phyloP scores from a whole-genome alignment of 2,797 vertebrate species.

The Gymnothorax javanicus region DNA sequence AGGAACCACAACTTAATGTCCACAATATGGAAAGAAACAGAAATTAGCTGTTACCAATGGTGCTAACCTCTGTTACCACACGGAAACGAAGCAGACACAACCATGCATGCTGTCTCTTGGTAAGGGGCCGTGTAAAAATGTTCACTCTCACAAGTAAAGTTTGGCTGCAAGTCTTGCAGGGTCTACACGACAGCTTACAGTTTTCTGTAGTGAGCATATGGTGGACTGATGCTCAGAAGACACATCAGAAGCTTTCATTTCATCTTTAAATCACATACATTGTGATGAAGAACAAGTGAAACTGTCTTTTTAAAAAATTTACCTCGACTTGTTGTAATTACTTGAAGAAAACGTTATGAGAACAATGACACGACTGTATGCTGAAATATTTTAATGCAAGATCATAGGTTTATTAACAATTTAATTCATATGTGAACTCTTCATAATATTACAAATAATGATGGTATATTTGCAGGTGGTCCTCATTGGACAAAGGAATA shows the following conservation, averaged over 20 bases:
- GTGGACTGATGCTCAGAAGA: neutral
- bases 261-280: neutral
- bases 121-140: slow-evolving; percentile 55
- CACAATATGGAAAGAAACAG: slow-evolving; percentile 72
- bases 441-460: neutral
- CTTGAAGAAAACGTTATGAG: neutral
- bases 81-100: slow-evolving; percentile 75
- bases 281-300: neutral
- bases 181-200: neutral
- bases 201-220: neutral
- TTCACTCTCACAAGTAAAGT: slow-evolving; percentile 39
- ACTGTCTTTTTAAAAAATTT: neutral
- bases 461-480: neutral
- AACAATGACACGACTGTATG: neutral
- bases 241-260: neutral
- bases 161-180: neutral
- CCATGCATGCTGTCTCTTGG: slow-evolving; percentile 43
- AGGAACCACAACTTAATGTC: slow-evolving; percentile 11
- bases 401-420: neutral
- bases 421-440: neutral
- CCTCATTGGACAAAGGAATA: neutral
- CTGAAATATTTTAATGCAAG: neutral
- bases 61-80: slow-evolving; percentile 86
- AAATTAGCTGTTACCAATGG: slow-evolving; percentile 82
- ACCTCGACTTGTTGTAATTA: neutral